Percentiles rank a stretch among this genome's conserved stretches.
Conservation (phyloP, 2,113 vertebrate genomes). For the Phyllostomus hastatus region DNA sequence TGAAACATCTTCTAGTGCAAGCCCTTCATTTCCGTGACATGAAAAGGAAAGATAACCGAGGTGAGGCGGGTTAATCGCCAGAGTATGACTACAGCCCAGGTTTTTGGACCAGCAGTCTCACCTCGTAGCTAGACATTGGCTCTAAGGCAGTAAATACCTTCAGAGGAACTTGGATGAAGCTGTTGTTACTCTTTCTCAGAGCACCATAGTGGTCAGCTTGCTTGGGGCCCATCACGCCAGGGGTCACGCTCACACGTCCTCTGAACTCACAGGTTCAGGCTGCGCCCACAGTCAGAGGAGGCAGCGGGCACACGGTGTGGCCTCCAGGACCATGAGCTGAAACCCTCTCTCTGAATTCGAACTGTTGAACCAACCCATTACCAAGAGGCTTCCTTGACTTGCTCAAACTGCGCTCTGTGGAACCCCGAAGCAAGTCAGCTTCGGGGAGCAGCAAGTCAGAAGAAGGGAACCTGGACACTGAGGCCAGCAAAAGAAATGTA, state of each 20-base stretch:
- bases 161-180: background rate
- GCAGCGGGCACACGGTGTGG: rapidly evolving
- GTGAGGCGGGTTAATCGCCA: background rate
- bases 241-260: background rate
- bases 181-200: background rate
- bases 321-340: background rate
- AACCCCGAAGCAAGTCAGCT: background rate
- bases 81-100: background rate
- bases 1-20: background rate
- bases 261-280: background rate
- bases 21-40: background rate
- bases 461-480: background rate
- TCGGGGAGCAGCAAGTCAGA: too few relatives aligned
- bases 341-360: background rate
- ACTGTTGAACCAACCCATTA: background rate
- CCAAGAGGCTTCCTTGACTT: background rate
- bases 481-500: background rate
- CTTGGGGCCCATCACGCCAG: background rate
- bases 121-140: background rate
- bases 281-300: background rate
- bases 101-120: background rate
- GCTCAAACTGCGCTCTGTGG: background rate
- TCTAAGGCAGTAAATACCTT: background rate
- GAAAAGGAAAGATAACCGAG: background rate
- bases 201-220: background rate